Evolutionary conservation across 2,888 invertebrate genomes (phyloP), one percentile per base, ranked within the genome.

Genomic region (Mesorhabditis sp.): DNA sequence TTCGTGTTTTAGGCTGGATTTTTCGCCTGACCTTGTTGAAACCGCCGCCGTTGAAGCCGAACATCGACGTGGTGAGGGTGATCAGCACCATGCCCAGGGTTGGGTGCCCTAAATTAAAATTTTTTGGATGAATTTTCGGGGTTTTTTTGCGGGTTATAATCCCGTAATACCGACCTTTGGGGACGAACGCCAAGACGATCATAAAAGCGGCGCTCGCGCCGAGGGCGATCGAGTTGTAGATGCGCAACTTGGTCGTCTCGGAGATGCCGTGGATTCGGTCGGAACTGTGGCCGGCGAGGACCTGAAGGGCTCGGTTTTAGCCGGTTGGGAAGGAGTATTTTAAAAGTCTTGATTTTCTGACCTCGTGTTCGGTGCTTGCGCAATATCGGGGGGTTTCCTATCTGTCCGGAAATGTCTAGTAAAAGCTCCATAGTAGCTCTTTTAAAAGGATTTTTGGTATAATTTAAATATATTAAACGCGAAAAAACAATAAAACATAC

Each of bases 21-120:
- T 28, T 28, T 28, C 43, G 7, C 13, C 13, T 50, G n/a, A 80
- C 80, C 75, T 84, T 82, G 74, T 82, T 83, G 72, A 82, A 82
- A 41, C 82, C 82, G 43, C 80, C 82, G 41, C 82, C 80, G 70
- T 82, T 82, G 73, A 84, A 84, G 28, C 84, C 84, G 68, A 84
- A 82, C 77, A 84, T 84, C 65, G 80, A 80, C 4, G 83, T 84
- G 41, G 84, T 80, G 42, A 80, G 69, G 44, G 82, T 80, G 68
- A 84, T 72, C 43, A 82, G 70, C 61, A 76, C 66, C 45, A 82
- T 69, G 45, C 81, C 80, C 5, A 72, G 64, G n/a, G 74, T 65
- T 50, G 77, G 73, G 58, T 81, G 78, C 6, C 78, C 77, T 69
- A 64, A 45, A 73, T 66, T 62, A 50, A n/a, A 10, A 13, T 50